phyloP scores from a whole-genome alignment of 2,888 invertebrate genomes.

The Phalera bucephala region DNA sequence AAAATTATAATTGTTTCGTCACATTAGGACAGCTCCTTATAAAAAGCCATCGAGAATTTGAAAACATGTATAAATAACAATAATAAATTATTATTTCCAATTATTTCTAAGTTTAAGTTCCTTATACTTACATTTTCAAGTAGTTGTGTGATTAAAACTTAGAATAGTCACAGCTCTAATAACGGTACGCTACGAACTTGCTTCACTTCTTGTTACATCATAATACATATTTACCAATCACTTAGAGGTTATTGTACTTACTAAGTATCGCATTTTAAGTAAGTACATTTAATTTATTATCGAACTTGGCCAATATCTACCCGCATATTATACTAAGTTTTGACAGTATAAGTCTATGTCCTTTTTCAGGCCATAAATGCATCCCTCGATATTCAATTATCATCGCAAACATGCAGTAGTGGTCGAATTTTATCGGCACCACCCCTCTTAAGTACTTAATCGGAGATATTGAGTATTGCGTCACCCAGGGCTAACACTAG shows the following conservation, averaged over 20 bases:
- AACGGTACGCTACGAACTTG: conserved; percentile 26
- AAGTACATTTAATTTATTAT: background rate
- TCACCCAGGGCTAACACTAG: conserved; percentile 10
- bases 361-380: background rate
- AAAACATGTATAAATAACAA: conserved; percentile 6
- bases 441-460: conserved; percentile 9
- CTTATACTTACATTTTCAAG: conserved; percentile 23
- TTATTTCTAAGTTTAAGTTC: conserved; percentile 11
- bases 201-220: conserved; percentile 6
- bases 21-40: no score
- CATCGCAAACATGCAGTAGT: no score
- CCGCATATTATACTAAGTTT: background rate
- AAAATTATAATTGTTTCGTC: background rate
- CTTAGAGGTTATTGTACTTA: conserved; percentile 24
- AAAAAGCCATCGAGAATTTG: conserved; percentile 1
- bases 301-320: conserved; percentile 3
- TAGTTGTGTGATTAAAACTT: conserved; percentile 29
- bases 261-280: conserved; percentile 17
- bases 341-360: background rate
- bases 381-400: background rate
- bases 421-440: no score
- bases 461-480: conserved; percentile 10
- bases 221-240: conserved; percentile 3
- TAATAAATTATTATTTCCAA: conserved; percentile 16
- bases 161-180: conserved; percentile 37